phyloP scores from a whole-genome alignment of 1,140 invertebrate genomes.

The Pomacea maculata region DNA sequence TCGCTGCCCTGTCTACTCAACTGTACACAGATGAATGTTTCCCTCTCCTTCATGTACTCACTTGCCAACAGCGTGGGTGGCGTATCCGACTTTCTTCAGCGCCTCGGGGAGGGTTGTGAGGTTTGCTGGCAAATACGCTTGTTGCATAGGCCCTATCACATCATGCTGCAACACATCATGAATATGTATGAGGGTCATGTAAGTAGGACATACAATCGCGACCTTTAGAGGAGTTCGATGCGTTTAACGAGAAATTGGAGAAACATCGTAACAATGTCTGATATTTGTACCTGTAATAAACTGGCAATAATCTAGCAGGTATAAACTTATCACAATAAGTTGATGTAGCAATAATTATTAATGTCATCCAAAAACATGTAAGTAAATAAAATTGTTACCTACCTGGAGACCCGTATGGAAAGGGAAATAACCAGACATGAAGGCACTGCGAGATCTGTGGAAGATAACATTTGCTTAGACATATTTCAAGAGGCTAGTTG shows the following conservation, averaged over 20 bases:
- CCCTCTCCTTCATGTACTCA: background rate
- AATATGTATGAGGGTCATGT: too few species aligned
- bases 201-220: too few species aligned
- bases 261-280: too few species aligned
- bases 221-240: too few species aligned
- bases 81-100: conserved; percentile 31
- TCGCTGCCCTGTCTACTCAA: background rate
- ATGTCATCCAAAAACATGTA: too few species aligned
- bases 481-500: too few species aligned
- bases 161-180: conserved; percentile 5
- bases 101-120: conserved; percentile 29
- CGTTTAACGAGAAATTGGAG: too few species aligned
- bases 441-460: conserved; percentile 32
- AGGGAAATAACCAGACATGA: conserved; percentile 37
- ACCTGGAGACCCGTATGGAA: conserved; percentile 37
- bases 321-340: too few species aligned
- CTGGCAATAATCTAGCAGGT: too few species aligned
- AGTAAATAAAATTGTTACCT: background rate
- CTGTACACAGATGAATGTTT: background rate
- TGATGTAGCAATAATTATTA: too few species aligned
- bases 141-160: conserved; percentile 14
- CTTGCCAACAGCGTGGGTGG: conserved; percentile 33
- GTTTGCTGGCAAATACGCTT: conserved; percentile 18
- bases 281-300: too few species aligned
- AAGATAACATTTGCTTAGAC: background rate